Conservation (phyloP, 2,113 vertebrate species). For the Onychostruthus taczanowskii region DNA sequence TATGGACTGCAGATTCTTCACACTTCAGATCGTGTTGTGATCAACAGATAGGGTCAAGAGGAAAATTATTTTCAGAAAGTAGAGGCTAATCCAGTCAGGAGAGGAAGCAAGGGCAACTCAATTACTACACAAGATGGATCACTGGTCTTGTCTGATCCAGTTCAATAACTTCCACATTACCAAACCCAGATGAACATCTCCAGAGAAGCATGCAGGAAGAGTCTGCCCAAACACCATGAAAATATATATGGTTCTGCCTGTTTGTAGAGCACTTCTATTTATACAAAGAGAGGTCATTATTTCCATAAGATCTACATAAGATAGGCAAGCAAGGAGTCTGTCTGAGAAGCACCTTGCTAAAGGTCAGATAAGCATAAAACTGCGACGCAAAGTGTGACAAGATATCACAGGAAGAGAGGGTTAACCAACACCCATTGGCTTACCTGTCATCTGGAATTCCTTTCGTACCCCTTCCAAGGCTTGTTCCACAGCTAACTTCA, state of each 20-base stretch:
- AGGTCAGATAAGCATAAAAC: background rate
- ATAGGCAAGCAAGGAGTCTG: background rate
- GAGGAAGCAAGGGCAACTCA: background rate
- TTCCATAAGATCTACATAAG: background rate
- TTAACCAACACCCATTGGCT: background rate
- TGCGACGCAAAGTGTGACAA: background rate
- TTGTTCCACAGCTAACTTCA: slow-evolving; percentile 66
- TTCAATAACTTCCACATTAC: background rate
- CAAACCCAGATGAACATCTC: background rate
- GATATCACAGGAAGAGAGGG: slow-evolving; percentile 34
- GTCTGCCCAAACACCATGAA: background rate
- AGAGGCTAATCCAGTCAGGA: background rate
- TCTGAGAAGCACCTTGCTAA: background rate
- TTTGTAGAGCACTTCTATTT: background rate
- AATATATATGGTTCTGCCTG: background rate
- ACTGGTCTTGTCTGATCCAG: background rate
- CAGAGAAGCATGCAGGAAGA: background rate
- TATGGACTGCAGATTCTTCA: background rate
- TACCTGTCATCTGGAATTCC: slow-evolving; percentile 67
- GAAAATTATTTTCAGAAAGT: background rate
- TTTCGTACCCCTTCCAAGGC: slow-evolving; percentile 67
- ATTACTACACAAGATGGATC: background rate
- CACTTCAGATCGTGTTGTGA: background rate
- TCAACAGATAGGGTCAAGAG: background rate
- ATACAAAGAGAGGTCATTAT: background rate